Conservation (phyloP, 2,888 invertebrate genomes). For the Podotricha telesiphe region DNA sequence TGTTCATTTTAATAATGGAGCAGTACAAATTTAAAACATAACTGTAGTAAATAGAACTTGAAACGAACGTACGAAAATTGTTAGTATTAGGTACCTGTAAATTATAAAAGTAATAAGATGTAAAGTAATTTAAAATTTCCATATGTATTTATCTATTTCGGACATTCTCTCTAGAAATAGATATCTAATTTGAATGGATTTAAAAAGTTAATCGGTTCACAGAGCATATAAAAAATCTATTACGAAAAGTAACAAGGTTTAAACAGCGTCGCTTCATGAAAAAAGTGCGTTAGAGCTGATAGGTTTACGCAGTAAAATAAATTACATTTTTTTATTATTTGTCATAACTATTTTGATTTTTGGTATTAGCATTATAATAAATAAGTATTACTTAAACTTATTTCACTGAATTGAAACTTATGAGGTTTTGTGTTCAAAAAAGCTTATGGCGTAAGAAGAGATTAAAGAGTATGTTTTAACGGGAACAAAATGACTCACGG, state of each 20-base stretch:
- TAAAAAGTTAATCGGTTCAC: constrained; percentile 20
- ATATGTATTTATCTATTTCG: background rate
- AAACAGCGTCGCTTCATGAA: constrained; percentile 1
- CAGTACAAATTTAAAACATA: too few species aligned
- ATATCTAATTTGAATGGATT: constrained; percentile 22
- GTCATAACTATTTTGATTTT: background rate
- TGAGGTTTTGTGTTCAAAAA: background rate
- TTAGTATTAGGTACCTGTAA: too few species aligned
- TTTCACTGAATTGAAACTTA: background rate
- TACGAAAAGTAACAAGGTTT: constrained; percentile 6
- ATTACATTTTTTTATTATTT: background rate
- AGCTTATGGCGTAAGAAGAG: background rate
- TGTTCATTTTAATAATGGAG: too few species aligned
- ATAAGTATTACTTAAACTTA: background rate
- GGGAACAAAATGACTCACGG: background rate
- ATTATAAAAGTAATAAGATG: background rate
- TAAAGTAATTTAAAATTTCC: background rate
- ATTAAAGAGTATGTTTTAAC: constrained; percentile 2
- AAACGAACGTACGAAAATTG: too few species aligned
- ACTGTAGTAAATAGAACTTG: too few species aligned
- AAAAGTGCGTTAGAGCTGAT: constrained; percentile 9
- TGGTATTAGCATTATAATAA: too few species aligned
- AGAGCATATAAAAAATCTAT: constrained; percentile 16
- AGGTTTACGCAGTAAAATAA: background rate
- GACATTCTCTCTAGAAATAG: constrained; percentile 17